Evolutionary conservation across 30 jellyfish, hydroid and myxozoan genomes (phyloP).

Genomic region (Morbakka virulenta): DNA sequence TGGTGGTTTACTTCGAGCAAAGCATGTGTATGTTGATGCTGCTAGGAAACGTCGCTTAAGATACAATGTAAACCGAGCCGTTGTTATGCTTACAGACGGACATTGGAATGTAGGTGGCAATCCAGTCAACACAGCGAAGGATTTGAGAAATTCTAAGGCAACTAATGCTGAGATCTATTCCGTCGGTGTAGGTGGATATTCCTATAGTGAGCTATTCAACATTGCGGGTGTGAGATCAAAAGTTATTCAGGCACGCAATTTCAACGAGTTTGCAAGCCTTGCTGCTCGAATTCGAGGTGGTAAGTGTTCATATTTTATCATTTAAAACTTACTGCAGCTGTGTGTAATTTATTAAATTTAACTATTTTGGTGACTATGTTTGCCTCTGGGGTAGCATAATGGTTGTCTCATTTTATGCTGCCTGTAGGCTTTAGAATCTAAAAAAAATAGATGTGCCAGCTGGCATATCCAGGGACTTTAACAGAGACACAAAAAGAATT

Average conservation of each 20-base stretch:
- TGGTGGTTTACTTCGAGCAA: constrained; percentile 66
- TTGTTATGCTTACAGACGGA: constrained; percentile 90
- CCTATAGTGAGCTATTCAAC: constrained; percentile 30
- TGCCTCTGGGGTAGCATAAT: too few relatives aligned
- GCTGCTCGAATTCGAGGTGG: constrained; percentile 97
- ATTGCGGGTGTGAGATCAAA: constrained; percentile 64
- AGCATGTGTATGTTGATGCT: constrained; percentile 50
- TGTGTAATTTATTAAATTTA: too few relatives aligned
- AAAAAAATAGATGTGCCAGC: too few relatives aligned
- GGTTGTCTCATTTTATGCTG: too few relatives aligned
- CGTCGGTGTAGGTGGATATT: constrained; percentile 80
- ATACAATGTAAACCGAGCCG: constrained; percentile 75
- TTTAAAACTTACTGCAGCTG: too few relatives aligned
- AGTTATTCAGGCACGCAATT: constrained; percentile 60
- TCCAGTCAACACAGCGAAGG: constrained; percentile 53
- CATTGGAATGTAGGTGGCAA: constrained; percentile 86
- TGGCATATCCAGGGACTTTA: too few relatives aligned
- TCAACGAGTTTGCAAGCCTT: constrained; percentile 71
- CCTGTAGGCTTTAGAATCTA: too few relatives aligned
- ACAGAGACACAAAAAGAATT: too few relatives aligned
- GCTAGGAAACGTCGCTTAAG: constrained; percentile 27
- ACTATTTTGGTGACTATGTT: too few relatives aligned
- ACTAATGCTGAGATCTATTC: constrained; percentile 72
- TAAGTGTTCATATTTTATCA: too few relatives aligned
- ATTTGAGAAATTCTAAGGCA: constrained; percentile 29